phyloP scores from a whole-genome alignment of 2,113 vertebrate species.

The Paratilapia polleni region DNA sequence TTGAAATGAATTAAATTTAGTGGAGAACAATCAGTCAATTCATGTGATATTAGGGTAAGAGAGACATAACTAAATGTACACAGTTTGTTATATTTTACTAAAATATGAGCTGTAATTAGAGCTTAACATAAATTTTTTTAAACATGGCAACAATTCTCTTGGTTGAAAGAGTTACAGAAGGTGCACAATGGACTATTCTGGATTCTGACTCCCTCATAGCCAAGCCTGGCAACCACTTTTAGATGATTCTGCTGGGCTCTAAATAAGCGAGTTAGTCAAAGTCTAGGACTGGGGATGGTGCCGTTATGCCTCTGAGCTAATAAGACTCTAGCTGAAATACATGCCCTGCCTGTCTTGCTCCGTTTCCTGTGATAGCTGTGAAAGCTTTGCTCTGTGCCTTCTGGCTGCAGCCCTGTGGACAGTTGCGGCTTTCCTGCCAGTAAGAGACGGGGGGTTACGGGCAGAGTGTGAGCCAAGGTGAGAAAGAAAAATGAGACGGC shows the following conservation, averaged over 20 bases:
- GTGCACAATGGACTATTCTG: too few relatives aligned
- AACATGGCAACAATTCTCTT: neutral
- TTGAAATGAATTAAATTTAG: neutral
- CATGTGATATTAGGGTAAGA: neutral
- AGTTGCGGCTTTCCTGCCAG: neutral
- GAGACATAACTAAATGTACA: neutral
- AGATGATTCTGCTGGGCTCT: neutral
- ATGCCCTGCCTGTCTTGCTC: constrained; percentile 15
- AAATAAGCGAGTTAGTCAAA: constrained; percentile 16
- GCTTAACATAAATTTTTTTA: neutral
- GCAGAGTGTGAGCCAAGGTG: constrained; percentile 26
- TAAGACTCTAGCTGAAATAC: neutral
- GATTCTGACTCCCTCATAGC: neutral
- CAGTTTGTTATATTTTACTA: neutral
- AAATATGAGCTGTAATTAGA: neutral
- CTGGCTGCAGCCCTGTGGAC: constrained; percentile 32
- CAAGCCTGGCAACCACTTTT: neutral
- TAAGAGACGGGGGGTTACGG: neutral
- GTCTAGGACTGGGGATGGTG: neutral
- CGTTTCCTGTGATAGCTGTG: constrained; percentile 35
- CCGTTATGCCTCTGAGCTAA: constrained; percentile 4
- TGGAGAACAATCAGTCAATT: neutral
- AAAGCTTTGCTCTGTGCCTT: constrained; percentile 29
- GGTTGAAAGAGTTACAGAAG: too few relatives aligned
- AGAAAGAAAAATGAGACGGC: constrained; percentile 41